Percentiles rank a stretch among this genome's conserved stretches.
These are phyloP conservation scores for Nesoenas mayeri DNA, from an alignment of 2,113 vertebrate genomes.

Conservation along the genomic window DNA sequence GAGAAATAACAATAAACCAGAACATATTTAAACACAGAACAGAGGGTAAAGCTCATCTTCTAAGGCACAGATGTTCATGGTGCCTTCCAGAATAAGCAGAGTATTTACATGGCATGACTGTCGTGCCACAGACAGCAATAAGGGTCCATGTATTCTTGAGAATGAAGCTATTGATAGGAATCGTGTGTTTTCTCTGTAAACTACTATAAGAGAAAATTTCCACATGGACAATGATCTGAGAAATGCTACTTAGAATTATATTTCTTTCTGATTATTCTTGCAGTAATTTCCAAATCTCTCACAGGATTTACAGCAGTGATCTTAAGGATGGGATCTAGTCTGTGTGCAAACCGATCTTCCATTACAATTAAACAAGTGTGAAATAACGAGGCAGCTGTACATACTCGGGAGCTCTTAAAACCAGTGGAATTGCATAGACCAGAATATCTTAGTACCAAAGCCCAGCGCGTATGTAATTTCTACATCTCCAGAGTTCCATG, in stretches of 20 bases:
- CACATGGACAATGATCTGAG: not conserved
- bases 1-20: not conserved
- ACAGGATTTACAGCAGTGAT: not conserved
- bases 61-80: not conserved
- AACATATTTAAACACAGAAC: not conserved
- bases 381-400: not conserved
- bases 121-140: not conserved
- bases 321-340: not conserved
- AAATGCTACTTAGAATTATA: not conserved
- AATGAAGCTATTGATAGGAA: not conserved
- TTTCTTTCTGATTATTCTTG: not conserved
- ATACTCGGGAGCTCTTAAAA: not conserved
- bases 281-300: not conserved
- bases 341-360: not conserved
- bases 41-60: not conserved
- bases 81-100: not conserved
- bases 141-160: not conserved
- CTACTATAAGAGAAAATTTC: not conserved
- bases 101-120: not conserved
- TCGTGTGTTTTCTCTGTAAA: not conserved
- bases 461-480: accelerated
- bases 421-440: not conserved
- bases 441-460: not conserved
- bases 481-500: not conserved
- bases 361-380: not conserved